Evolutionary conservation across 2,797 vertebrate species (phyloP).

Genomic region (Cygnus olor): DNA sequence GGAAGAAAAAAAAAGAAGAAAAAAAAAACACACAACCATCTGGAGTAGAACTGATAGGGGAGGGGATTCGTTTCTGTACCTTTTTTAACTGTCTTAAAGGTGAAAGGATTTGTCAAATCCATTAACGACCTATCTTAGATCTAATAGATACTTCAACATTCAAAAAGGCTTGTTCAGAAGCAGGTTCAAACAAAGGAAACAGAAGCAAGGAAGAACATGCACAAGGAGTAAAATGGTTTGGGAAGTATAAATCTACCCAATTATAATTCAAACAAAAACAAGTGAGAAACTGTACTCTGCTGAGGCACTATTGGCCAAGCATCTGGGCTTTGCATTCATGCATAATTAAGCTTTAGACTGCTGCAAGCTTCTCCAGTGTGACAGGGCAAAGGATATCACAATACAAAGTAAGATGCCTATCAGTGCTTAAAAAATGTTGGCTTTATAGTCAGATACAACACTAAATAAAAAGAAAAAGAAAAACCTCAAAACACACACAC

Average conservation of each 20-base stretch:
- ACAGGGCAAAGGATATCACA: slow-evolving; percentile 66
- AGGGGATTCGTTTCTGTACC: slow-evolving; percentile 65
- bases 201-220: slow-evolving; percentile 34
- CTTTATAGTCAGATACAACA: slow-evolving; percentile 58
- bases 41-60: slow-evolving; percentile 76
- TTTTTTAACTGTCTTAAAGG: slow-evolving; percentile 71
- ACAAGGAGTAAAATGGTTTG: slow-evolving; percentile 44
- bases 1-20: not conserved
- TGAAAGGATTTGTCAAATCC: slow-evolving; percentile 77
- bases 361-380: slow-evolving; percentile 74
- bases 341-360: slow-evolving; percentile 82
- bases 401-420: slow-evolving; percentile 67
- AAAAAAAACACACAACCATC: slow-evolving; percentile 46
- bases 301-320: slow-evolving; percentile 71
- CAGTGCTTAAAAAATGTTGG: slow-evolving; percentile 27
- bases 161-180: slow-evolving; percentile 57
- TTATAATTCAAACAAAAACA: slow-evolving; percentile 78
- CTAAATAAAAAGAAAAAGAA: slow-evolving; percentile 31
- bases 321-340: slow-evolving; percentile 80
- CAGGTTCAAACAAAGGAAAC: slow-evolving; percentile 49
- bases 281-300: slow-evolving; percentile 67
- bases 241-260: slow-evolving; percentile 77
- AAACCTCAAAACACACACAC: slow-evolving; percentile 2
- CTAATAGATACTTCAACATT: slow-evolving; percentile 54
- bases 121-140: slow-evolving; percentile 68